Percentiles rank a stretch among this genome's conserved stretches.
These are phyloP conservation scores for Pemphredon lugubris DNA, from an alignment of 2,888 invertebrate genomes.

Conservation along the genomic window DNA sequence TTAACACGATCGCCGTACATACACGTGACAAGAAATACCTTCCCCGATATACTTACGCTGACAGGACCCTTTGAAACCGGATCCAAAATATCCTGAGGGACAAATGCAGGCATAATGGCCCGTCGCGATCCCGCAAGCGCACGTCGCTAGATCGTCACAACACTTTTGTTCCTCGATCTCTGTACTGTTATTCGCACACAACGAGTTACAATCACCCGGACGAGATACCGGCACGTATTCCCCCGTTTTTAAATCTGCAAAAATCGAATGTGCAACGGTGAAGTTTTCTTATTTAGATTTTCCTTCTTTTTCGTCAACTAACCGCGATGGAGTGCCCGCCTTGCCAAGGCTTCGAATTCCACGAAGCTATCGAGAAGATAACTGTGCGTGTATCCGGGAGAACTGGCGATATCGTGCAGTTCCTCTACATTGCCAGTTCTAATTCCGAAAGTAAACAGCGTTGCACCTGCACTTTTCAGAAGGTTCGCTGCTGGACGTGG, in stretches of 20 bases:
- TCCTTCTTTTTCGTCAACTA: slow-evolving; percentile 40
- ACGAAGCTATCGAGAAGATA: slow-evolving; percentile 86
- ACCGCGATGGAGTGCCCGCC: slow-evolving; percentile 87
- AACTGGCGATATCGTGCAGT: slow-evolving; percentile 85
- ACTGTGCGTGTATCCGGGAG: slow-evolving; percentile 85
- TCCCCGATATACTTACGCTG: slow-evolving; percentile 81
- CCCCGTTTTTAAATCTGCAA: slow-evolving; percentile 84
- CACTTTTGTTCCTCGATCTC: slow-evolving; percentile 79
- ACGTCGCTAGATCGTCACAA: slow-evolving; percentile 84
- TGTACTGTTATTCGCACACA: slow-evolving; percentile 79
- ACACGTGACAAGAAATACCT: too few relatives aligned
- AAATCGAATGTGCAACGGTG: slow-evolving; percentile 12
- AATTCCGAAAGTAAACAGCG: slow-evolving; percentile 85
- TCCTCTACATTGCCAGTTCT: slow-evolving; percentile 85
- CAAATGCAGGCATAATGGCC: slow-evolving; percentile 88
- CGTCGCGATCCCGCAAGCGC: slow-evolving; percentile 86
- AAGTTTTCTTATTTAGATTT: neutral
- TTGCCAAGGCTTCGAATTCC: slow-evolving; percentile 87
- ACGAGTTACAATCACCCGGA: slow-evolving; percentile 81
- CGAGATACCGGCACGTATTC: slow-evolving; percentile 83
- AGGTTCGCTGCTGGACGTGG: slow-evolving; percentile 84
- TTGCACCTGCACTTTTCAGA: slow-evolving; percentile 82
- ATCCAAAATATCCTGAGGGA: slow-evolving; percentile 85
- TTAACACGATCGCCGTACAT: too few relatives aligned
- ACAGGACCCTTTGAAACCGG: slow-evolving; percentile 84